Evolutionary conservation across 2,113 vertebrate species (phyloP).

Genomic region (Aix galericulata): DNA sequence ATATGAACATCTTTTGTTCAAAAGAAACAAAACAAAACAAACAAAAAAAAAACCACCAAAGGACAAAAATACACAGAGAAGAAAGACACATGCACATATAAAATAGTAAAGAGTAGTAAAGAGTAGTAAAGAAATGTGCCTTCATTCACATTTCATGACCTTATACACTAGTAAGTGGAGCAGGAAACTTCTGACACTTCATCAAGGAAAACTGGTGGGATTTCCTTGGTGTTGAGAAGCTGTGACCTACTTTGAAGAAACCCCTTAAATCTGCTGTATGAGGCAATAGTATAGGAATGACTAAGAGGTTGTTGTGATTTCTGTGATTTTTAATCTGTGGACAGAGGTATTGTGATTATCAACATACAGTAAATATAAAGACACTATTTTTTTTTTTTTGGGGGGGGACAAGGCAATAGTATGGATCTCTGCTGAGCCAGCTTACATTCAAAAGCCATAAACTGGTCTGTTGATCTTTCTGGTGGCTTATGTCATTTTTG

Average conservation of each 20-base stretch:
- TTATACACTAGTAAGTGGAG: neutral
- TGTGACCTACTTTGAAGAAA: neutral
- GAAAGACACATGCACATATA: neutral
- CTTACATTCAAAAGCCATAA: neutral
- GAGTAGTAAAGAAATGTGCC: neutral
- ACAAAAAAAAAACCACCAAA: neutral
- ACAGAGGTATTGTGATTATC: neutral
- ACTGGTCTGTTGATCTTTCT: neutral
- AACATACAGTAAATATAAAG: neutral
- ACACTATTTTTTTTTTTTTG: neutral
- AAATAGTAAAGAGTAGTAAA: neutral
- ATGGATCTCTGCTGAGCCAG: neutral
- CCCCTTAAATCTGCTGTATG: neutral
- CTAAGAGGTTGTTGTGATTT: neutral
- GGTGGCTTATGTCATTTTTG: neutral
- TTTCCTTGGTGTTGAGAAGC: neutral
- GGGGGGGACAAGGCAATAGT: neutral
- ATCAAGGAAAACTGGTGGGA: neutral
- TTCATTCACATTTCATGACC: neutral
- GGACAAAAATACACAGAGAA: neutral
- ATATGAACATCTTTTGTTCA: neutral
- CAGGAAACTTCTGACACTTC: neutral
- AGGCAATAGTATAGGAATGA: neutral
- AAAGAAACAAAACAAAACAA: neutral
- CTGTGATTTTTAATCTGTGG: too few relatives aligned